phyloP scores from a whole-genome alignment of 2,113 vertebrate genomes.

The Herpetotheres cachinnans region DNA sequence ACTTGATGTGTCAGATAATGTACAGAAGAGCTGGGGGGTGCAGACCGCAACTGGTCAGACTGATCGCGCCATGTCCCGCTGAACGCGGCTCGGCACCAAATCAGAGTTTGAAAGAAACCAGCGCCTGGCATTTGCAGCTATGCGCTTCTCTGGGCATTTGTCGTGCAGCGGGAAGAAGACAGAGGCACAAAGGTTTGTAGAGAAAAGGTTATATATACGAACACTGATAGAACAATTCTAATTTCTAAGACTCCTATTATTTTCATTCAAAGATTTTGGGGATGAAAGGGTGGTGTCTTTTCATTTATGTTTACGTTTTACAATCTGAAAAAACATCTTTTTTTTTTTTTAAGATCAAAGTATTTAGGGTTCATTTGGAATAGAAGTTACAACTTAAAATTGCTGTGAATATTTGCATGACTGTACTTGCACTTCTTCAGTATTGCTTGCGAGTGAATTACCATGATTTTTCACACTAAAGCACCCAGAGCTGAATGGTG shows the following conservation, averaged over 20 bases:
- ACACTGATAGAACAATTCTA: background rate
- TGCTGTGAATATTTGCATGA: background rate
- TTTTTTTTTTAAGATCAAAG: background rate
- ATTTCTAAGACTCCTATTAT: background rate
- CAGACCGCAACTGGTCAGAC: background rate
- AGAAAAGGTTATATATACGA: background rate
- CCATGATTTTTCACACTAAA: rapidly evolving
- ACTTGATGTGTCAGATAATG: background rate
- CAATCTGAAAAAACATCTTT: background rate
- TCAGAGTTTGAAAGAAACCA: rapidly evolving
- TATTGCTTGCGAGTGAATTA: background rate
- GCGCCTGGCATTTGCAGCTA: rapidly evolving
- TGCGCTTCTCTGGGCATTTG: background rate
- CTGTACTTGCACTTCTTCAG: background rate
- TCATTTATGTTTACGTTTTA: background rate
- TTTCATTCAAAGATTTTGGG: background rate
- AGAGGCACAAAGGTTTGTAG: background rate
- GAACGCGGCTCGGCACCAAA: rapidly evolving
- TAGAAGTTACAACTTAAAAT: background rate
- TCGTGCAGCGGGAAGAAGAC: background rate
- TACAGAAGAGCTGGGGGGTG: background rate
- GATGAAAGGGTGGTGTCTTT: background rate
- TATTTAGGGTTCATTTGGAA: background rate
- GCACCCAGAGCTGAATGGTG: rapidly evolving
- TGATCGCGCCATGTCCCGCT: rapidly evolving